Evolutionary conservation across 2,888 invertebrate species (phyloP).

Genomic region (Osmoderma eremita): DNA sequence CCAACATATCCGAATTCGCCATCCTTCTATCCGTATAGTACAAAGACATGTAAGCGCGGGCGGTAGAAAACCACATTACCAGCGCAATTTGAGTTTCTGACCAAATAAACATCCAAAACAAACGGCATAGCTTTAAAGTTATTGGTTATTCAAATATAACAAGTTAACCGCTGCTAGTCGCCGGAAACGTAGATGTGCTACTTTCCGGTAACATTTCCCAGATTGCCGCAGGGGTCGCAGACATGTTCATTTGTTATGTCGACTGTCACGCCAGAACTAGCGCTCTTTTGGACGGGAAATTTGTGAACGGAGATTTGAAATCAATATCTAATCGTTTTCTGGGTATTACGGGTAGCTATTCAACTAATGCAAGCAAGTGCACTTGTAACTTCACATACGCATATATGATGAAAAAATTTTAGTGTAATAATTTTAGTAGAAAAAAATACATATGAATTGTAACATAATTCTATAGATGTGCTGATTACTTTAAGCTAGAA

Average conservation of each 20-base stretch:
- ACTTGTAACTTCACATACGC: no score
- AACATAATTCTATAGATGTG: no score
- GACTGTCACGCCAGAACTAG: constrained; percentile 24
- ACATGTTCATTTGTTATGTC: constrained; percentile 42
- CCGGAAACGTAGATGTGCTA: constrained; percentile 45
- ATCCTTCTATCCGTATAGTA: no score
- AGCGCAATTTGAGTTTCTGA: constrained; percentile 3
- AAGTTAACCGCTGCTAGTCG: constrained; percentile 42
- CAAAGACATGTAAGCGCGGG: not conserved
- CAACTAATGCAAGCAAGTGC: no score
- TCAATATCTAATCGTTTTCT: no score
- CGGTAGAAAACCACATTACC: not conserved
- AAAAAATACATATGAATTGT: no score
- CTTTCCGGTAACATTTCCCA: constrained; percentile 42
- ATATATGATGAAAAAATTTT: no score
- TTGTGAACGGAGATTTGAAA: no score
- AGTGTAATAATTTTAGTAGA: no score
- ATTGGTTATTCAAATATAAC: constrained; percentile 47
- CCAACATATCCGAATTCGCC: no score
- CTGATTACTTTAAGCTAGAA: no score
- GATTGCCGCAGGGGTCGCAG: constrained; percentile 40
- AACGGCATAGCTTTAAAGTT: constrained; percentile 28
- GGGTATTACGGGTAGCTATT: no score
- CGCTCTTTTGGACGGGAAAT: not conserved
- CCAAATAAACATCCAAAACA: constrained; percentile 27